These are phyloP conservation scores for Rhea americana DNA, from an alignment of 2,113 vertebrate species.

Conservation along the genomic window DNA sequence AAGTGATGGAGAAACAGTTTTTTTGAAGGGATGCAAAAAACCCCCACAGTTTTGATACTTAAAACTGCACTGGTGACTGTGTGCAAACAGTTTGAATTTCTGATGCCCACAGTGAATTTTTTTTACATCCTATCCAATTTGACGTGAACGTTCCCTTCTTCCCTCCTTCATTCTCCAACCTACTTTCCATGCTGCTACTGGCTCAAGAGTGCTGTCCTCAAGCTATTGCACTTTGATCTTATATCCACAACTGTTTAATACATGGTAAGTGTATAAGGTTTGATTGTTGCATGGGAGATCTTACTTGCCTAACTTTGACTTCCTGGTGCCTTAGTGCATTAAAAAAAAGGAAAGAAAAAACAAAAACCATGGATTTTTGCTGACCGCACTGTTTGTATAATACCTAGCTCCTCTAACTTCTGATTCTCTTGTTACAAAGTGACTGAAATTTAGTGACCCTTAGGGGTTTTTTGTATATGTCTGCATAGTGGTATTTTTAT, in stretches of 20 bases:
- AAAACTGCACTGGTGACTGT: neutral
- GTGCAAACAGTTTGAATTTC: neutral
- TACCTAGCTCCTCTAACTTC: neutral
- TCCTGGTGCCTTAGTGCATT: constrained; percentile 52
- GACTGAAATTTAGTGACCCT: neutral
- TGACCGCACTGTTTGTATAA: neutral
- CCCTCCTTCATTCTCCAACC: neutral
- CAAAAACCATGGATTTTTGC: neutral
- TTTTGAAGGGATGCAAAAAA: neutral
- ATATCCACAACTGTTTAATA: accelerated
- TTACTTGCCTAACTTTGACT: neutral
- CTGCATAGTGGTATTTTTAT: neutral
- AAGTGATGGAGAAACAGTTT: neutral
- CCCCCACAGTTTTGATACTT: too few relatives aligned
- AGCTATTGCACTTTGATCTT: neutral
- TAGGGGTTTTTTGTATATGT: neutral
- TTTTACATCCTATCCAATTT: accelerated
- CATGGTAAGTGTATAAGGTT: neutral
- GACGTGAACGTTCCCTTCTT: neutral
- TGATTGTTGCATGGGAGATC: neutral
- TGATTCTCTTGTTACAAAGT: neutral
- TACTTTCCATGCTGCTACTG: neutral
- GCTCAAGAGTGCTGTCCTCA: neutral
- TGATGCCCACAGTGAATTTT: neutral
- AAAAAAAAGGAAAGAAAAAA: neutral